Percentiles rank a stretch among this genome's conserved stretches.
These are phyloP conservation scores for Adelognathus sp. DNA, from an alignment of 2,888 invertebrate species.

Conservation along the genomic window DNA sequence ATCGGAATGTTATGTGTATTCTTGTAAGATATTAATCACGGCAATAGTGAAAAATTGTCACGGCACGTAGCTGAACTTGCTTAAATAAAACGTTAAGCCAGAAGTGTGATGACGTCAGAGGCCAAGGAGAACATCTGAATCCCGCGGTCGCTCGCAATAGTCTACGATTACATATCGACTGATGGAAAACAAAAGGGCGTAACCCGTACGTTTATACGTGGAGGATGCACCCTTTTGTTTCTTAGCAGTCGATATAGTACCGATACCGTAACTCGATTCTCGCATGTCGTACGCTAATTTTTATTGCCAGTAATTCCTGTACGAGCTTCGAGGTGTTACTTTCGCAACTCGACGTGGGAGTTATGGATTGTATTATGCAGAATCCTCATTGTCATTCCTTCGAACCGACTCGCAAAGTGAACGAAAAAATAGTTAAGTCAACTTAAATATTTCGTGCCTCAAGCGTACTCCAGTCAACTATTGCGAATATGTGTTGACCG, in stretches of 20 bases:
- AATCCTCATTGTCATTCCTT: neutral
- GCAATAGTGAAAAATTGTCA: neutral
- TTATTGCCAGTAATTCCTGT: neutral
- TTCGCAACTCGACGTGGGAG: neutral
- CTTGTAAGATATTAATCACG: neutral
- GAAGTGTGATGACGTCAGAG: neutral
- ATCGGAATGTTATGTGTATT: no score
- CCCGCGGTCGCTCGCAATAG: neutral
- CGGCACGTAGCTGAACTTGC: no score
- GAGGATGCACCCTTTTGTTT: no score
- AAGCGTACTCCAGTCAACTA: no score
- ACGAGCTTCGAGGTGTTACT: neutral
- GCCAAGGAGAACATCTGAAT: constrained; percentile 21
- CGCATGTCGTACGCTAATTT: neutral
- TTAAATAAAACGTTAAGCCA: neutral
- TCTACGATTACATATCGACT: neutral
- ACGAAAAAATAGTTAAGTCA: no score
- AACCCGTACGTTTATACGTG: no score
- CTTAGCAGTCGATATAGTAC: neutral
- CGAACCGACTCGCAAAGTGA: neutral
- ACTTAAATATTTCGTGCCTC: no score
- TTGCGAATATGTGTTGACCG: no score
- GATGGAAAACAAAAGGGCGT: neutral
- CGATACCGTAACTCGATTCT: neutral
- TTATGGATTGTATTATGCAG: neutral